Percentiles rank a stretch among this genome's conserved stretches.
Conservation (phyloP, 2,888 invertebrate genomes). For the Drosophila planitibia region DNA sequence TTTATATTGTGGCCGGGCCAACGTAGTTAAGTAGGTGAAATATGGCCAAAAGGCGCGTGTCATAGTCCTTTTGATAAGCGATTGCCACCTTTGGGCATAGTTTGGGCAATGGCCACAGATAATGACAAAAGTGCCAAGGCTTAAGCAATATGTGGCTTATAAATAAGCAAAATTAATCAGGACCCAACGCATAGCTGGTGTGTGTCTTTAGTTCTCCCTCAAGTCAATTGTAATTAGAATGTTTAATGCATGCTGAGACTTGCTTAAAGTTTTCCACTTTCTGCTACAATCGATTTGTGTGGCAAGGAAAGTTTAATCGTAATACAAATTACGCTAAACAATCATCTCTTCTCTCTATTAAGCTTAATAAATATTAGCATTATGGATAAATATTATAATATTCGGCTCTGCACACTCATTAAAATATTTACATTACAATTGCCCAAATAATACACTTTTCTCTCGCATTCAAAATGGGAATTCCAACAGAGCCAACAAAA, state of each 20-base stretch:
- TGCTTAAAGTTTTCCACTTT: neutral
- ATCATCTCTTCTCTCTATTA: neutral
- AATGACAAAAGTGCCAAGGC: conserved; percentile 39
- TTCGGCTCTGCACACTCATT: neutral
- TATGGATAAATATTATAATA: neutral
- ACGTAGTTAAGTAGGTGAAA: conserved; percentile 57
- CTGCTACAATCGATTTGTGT: neutral
- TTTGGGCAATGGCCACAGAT: conserved; percentile 38
- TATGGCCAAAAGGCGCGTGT: conserved; percentile 31
- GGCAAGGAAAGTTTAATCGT: neutral
- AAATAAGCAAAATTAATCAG: conserved; percentile 42
- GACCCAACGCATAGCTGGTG: neutral
- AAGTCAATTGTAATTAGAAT: neutral
- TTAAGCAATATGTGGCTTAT: conserved; percentile 29
- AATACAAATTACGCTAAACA: neutral
- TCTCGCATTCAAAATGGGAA: too few relatives aligned
- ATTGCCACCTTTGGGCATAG: conserved; percentile 44
- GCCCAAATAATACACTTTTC: neutral
- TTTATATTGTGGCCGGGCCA: conserved; percentile 44
- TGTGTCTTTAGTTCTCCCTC: neutral
- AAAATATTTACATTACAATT: neutral
- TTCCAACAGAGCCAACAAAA: neutral
- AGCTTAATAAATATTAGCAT: neutral
- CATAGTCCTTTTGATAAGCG: conserved; percentile 42
- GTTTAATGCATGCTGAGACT: neutral